phyloP scores from a whole-genome alignment of 2,113 vertebrate genomes.

The Eublepharis macularius region DNA sequence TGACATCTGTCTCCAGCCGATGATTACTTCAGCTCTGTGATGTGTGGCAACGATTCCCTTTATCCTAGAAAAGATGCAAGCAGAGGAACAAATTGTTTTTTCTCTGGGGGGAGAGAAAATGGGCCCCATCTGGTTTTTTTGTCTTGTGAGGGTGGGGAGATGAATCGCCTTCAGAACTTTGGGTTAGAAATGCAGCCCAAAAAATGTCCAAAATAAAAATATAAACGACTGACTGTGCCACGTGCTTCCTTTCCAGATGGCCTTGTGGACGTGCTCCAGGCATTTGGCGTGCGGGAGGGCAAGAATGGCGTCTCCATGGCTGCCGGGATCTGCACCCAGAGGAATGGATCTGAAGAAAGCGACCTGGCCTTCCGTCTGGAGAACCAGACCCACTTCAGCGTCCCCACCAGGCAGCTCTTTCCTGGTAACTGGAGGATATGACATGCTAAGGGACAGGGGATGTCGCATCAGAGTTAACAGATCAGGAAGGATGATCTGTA shows the following conservation, averaged over 20 bases:
- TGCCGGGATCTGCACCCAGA: constrained; percentile 81
- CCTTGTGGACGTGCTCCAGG: constrained; percentile 79
- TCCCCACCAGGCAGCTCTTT: constrained; percentile 84
- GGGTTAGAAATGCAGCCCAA: too few species aligned
- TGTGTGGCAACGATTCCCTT: not conserved
- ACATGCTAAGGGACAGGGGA: not conserved
- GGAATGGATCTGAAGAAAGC: constrained; percentile 68
- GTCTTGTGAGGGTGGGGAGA: not conserved
- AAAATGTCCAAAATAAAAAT: too few species aligned
- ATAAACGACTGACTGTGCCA: not conserved
- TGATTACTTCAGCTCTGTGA: not conserved
- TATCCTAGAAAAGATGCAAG: not conserved
- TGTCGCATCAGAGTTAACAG: not conserved
- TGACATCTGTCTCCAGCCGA: not conserved
- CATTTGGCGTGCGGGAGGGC: constrained; percentile 76
- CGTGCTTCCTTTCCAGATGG: constrained; percentile 61
- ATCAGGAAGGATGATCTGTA: not conserved
- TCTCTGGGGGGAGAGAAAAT: not conserved
- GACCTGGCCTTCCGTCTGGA: constrained; percentile 84
- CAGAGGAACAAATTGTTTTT: not conserved
- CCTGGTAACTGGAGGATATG: constrained; percentile 73
- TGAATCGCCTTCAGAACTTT: too few species aligned
- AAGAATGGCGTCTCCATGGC: constrained; percentile 80
- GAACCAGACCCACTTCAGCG: constrained; percentile 79
- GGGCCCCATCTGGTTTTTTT: not conserved